These are phyloP conservation scores for Neria commutata DNA, from an alignment of 2,888 invertebrate genomes.

Conservation along the genomic window DNA sequence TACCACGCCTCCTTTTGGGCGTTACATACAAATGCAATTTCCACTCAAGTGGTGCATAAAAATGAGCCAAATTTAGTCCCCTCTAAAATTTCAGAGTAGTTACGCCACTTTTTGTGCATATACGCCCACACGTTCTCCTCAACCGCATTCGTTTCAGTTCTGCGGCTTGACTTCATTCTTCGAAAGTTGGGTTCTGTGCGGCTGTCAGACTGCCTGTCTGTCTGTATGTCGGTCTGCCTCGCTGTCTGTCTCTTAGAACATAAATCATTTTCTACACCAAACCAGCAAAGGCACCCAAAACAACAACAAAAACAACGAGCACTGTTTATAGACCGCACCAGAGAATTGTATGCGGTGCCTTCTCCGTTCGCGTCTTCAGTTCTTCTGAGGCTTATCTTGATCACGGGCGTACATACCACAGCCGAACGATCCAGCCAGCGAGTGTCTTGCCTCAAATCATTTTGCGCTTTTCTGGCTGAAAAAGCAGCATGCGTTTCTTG, in stretches of 20 bases:
- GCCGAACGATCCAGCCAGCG: too few relatives aligned
- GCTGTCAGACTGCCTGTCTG: background rate
- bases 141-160: too few relatives aligned
- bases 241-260: slow-evolving; percentile 16
- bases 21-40: too few relatives aligned
- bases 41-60: too few relatives aligned
- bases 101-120: too few relatives aligned
- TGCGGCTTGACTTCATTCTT: too few relatives aligned
- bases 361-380: slow-evolving; percentile 12
- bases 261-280: slow-evolving; percentile 27
- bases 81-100: too few relatives aligned
- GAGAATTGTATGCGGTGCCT: background rate
- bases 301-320: background rate
- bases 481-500: too few relatives aligned
- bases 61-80: too few relatives aligned
- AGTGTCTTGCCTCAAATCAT: slow-evolving; percentile 8
- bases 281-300: background rate
- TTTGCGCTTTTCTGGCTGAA: too few relatives aligned
- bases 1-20: too few relatives aligned
- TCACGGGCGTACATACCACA: slow-evolving; percentile 9
- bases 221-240: slow-evolving; percentile 1
- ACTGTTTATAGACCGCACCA: background rate
- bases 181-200: background rate
- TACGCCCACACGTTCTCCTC: slow-evolving; percentile 13
- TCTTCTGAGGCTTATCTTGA: slow-evolving; percentile 26